Evolutionary conservation across 2,888 invertebrate genomes (phyloP).

Genomic region (Apodemia zela): DNA sequence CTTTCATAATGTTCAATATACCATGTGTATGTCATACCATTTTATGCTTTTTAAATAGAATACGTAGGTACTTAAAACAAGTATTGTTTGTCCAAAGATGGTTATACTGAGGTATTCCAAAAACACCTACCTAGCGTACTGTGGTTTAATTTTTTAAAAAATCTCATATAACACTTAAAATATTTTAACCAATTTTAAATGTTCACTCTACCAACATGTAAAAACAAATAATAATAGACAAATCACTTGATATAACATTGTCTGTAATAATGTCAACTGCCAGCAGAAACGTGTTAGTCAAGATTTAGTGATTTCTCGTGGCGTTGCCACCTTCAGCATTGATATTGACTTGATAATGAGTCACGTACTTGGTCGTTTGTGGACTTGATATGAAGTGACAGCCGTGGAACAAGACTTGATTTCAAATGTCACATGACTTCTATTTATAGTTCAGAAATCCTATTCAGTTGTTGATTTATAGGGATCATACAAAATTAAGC

Average conservation of each 20-base stretch:
- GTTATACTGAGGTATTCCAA: too few species aligned
- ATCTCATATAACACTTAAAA: too few species aligned
- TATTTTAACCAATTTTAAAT: too few species aligned
- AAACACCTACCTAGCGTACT: too few species aligned
- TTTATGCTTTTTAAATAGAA: too few species aligned
- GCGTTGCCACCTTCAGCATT: constrained; percentile 15
- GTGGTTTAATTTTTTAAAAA: too few species aligned
- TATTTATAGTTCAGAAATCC: background rate
- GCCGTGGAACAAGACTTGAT: constrained; percentile 11
- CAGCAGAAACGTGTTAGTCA: constrained; percentile 13
- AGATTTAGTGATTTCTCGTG: constrained; percentile 15
- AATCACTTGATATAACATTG: constrained; percentile 3
- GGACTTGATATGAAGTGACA: constrained; percentile 4
- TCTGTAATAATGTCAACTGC: constrained; percentile 11
- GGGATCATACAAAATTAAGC: background rate
- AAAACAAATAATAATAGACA: constrained; percentile 4
- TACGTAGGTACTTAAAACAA: too few species aligned
- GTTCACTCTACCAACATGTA: background rate
- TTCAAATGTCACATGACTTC: constrained; percentile 9
- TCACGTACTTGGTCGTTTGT: constrained; percentile 9
- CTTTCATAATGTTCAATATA: too few species aligned
- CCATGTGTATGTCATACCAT: too few species aligned
- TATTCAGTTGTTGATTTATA: background rate
- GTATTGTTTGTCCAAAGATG: too few species aligned
- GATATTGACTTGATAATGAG: constrained; percentile 14